phyloP scores from a whole-genome alignment of 2,888 invertebrate genomes.

The Nymphalis c-album region DNA sequence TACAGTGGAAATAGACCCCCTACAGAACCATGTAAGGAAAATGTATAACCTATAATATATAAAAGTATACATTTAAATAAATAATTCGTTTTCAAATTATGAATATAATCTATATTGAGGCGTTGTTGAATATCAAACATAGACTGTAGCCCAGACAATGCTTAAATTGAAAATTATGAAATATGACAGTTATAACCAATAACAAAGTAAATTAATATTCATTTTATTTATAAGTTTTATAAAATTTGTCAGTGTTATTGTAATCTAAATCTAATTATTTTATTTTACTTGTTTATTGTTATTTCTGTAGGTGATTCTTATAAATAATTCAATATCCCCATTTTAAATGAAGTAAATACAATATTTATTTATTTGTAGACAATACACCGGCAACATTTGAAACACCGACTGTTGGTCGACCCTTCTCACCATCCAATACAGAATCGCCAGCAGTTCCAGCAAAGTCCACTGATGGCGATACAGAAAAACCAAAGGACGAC shows the following conservation, averaged over 20 bases:
- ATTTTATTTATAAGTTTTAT: too few relatives aligned
- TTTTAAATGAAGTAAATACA: background rate
- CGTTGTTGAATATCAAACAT: too few relatives aligned
- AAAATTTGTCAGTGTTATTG: too few relatives aligned
- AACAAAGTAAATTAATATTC: too few relatives aligned
- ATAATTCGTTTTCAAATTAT: background rate
- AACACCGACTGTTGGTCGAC: constrained; percentile 85
- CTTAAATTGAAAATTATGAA: too few relatives aligned
- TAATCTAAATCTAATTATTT: background rate
- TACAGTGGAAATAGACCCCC: constrained; percentile 87
- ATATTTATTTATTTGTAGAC: constrained; percentile 65
- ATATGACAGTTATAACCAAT: too few relatives aligned
- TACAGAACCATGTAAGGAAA: constrained; percentile 82
- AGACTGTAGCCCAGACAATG: too few relatives aligned
- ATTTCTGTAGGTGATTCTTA: background rate
- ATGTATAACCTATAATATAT: background rate
- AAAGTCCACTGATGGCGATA: constrained; percentile 37
- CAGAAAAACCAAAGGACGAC: constrained; percentile 57
- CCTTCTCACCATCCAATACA: constrained; percentile 56
- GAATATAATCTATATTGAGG: too few relatives aligned
- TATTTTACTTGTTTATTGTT: background rate
- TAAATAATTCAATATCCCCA: too few relatives aligned
- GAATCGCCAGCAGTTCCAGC: constrained; percentile 46
- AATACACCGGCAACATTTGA: constrained; percentile 96
- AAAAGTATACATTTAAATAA: constrained; percentile 4